phyloP scores from a whole-genome alignment of 2,797 vertebrate species.

The Urocyon cinereoargenteus region DNA sequence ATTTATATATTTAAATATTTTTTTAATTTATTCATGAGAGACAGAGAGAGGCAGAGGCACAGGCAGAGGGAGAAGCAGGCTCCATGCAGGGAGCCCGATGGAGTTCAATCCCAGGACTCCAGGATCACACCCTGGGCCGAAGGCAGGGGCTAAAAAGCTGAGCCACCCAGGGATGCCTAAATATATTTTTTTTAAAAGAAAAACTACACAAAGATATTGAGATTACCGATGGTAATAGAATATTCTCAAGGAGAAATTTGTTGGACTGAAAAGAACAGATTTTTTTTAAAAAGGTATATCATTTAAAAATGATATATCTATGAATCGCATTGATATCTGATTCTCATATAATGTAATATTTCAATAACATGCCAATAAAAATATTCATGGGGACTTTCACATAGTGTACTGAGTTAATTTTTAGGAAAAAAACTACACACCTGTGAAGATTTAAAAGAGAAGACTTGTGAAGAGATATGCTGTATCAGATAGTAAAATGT shows the following conservation, averaged over 20 bases:
- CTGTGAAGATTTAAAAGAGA: background rate
- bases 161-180: background rate
- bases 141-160: background rate
- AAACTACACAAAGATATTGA: background rate
- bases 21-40: background rate
- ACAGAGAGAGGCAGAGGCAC: background rate
- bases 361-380: background rate
- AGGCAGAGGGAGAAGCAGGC: background rate
- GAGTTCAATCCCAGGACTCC: background rate
- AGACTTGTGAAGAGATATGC: background rate
- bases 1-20: background rate
- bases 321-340: background rate
- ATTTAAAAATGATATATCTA: background rate
- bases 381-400: background rate
- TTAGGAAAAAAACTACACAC: background rate
- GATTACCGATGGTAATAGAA: background rate
- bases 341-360: background rate
- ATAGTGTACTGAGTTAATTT: background rate
- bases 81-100: background rate
- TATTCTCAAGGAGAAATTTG: background rate
- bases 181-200: background rate
- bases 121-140: background rate
- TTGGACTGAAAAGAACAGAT: background rate
- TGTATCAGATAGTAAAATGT: background rate
- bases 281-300: background rate